Percentiles rank a stretch among this genome's conserved stretches.
Conservation (phyloP, 2,113 vertebrate species). For the Entosphenus tridentatus region DNA sequence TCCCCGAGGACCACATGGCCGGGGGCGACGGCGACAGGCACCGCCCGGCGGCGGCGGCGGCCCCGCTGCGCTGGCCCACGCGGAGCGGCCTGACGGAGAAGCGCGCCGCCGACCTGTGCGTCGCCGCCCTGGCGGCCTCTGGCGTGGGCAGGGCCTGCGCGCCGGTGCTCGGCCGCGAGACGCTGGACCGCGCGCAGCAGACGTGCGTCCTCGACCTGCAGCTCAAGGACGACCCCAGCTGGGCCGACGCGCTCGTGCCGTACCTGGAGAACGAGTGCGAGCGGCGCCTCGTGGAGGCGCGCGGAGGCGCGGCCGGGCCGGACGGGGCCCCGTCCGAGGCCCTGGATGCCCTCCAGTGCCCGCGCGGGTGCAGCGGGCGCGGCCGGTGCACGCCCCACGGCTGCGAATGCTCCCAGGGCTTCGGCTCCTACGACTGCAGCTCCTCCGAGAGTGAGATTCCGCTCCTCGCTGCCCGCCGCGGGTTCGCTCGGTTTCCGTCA, state of each 20-base stretch:
- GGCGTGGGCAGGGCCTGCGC: conserved; percentile 29
- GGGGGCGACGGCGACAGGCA: conserved; percentile 10
- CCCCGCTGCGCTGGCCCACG: conserved; percentile 31
- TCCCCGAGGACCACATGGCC: conserved; percentile 47
- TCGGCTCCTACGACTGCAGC: conserved; percentile 35
- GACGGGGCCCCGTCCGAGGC: conserved; percentile 13
- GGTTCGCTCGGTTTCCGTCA: too few relatives aligned
- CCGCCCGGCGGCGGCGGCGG: conserved; percentile 16
- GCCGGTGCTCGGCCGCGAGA: conserved; percentile 17
- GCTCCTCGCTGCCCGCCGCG: too few relatives aligned
- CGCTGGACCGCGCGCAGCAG: conserved; percentile 7
- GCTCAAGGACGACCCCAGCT: conserved; percentile 35
- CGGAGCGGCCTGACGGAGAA: conserved; percentile 35
- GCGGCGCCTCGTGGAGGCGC: conserved; percentile 17
- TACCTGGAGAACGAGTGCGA: conserved; percentile 49
- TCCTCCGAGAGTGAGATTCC: conserved; percentile 22
- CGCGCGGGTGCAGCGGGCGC: conserved; percentile 28
- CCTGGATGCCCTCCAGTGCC: conserved; percentile 24
- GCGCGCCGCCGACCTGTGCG: conserved; percentile 23
- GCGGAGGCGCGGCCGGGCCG: too few relatives aligned
- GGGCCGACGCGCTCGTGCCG: conserved; percentile 25
- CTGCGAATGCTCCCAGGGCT: conserved; percentile 25
- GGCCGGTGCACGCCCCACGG: conserved; percentile 28
- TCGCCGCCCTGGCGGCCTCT: conserved; percentile 30
- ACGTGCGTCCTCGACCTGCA: conserved; percentile 39